Evolutionary conservation across 2,113 vertebrate genomes (phyloP).

Genomic region (Brachyhypopomus occidentalis): DNA sequence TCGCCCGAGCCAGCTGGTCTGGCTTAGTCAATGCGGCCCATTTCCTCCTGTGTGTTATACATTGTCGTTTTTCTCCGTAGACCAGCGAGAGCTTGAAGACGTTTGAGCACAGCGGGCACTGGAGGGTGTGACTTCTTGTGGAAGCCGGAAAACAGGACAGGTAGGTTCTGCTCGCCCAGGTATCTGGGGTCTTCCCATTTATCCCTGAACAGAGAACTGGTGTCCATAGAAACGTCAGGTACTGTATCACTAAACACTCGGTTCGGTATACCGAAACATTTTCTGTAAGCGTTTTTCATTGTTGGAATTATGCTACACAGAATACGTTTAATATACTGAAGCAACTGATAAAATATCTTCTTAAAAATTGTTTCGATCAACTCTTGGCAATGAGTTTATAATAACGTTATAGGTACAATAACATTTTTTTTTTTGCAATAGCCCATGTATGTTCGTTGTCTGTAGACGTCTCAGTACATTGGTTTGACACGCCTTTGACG

Average conservation of each 20-base stretch:
- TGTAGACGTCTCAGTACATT: no score
- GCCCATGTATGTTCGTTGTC: no score
- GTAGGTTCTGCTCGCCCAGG: constrained; percentile 83
- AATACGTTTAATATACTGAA: background rate
- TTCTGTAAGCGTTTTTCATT: background rate
- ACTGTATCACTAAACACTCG: background rate
- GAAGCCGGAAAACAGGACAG: constrained; percentile 87
- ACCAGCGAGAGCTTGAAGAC: constrained; percentile 80
- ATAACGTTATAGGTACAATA: background rate
- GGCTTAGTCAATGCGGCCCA: constrained; percentile 89
- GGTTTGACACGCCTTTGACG: no score
- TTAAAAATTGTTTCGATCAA: background rate
- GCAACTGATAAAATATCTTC: background rate
- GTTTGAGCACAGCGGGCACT: constrained; percentile 91
- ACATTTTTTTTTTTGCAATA: no score
- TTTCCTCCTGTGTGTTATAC: constrained; percentile 71
- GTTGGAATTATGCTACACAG: background rate
- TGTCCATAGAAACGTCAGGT: constrained; percentile 56
- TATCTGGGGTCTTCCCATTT: constrained; percentile 55
- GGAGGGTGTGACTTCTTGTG: constrained; percentile 92
- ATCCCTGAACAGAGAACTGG: constrained; percentile 49
- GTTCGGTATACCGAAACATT: constrained; percentile 4
- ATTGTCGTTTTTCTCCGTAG: constrained; percentile 64
- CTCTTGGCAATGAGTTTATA: background rate
- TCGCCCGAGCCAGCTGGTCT: constrained; percentile 99